Evolutionary conservation across 1,140 invertebrate genomes (phyloP).

Genomic region (Rhopalosiphum maidis): DNA sequence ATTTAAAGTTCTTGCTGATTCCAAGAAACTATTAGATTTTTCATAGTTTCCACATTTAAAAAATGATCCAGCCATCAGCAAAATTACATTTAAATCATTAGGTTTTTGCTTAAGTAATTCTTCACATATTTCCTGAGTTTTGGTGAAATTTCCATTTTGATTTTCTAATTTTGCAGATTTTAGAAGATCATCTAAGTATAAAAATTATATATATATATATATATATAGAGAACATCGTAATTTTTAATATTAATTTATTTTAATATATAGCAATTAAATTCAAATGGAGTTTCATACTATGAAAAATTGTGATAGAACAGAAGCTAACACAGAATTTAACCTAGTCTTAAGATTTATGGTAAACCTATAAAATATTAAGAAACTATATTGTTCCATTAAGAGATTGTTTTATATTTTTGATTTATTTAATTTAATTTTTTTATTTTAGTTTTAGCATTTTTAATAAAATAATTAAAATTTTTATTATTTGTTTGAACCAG

Average conservation of each 20-base stretch:
- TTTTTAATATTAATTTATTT: neutral
- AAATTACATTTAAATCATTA: neutral
- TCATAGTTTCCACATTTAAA: neutral
- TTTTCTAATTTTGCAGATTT: neutral
- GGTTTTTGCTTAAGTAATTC: neutral
- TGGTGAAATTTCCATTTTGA: neutral
- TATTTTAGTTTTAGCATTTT: too few species aligned
- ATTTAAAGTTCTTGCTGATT: neutral
- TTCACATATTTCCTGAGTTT: neutral
- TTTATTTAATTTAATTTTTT: too few species aligned
- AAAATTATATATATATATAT: neutral
- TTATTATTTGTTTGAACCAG: too few species aligned
- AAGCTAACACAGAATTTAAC: neutral
- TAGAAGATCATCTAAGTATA: neutral
- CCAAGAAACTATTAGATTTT: neutral
- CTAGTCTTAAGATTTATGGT: too few species aligned
- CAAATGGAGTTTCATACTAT: neutral
- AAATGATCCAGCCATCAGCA: neutral
- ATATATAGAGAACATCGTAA: neutral
- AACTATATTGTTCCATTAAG: too few species aligned
- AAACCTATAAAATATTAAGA: too few species aligned
- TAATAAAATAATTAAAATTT: too few species aligned
- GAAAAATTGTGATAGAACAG: neutral
- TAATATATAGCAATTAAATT: neutral
- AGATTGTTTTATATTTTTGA: too few species aligned